Evolutionary conservation across 2,113 vertebrate genomes (phyloP), one percentile per base, ranked within the genome.

Genomic region (Leucosticte australis): DNA sequence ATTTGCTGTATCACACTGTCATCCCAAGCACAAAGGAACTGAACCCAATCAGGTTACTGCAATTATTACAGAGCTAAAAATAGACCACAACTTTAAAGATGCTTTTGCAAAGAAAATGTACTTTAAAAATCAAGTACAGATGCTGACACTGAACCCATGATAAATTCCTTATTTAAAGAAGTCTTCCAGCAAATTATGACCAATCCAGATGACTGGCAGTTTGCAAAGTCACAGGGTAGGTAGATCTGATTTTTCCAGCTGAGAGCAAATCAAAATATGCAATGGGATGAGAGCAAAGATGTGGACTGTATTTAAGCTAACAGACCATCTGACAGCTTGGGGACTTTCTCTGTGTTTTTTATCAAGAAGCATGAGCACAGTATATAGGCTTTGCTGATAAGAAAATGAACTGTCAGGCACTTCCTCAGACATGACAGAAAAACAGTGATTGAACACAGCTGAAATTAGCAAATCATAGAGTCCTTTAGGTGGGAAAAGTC

Each of bases 311-410:
- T 92, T 97, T 96, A 93, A 90, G 63, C 88, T 95, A 95, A 91
- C 73, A 88, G 63, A 89, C 88, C 65, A 96, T 89, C 83, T 92
- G 92, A 96, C 76, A 97, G 95, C 89, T 92, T 79, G 59, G 79
- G 95, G 92, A 94, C 87, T 98, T 95, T 95, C 91, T 82, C 64
- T 94, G 47, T 96, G 86, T 87, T 97, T 97, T 96, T 87, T 94
- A 95, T 95, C 95, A 97, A 97, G 95, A 97, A 96, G 96, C 33
- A 84, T 86, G 84, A 97, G 84, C 77, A 91, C 33, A 74, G 92
- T 82, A 84, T 97, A 96, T 93, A 96, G 89, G 67, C 80, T 97
- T 94, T 96, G 70, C 93, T 97, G 98, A 98, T 97, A 98, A 98
- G 91, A 96, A 97, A 98, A 97, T 96, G 95, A 98, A 97, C 95